Evolutionary conservation across 2,797 vertebrate genomes (phyloP), one percentile per base, ranked within the genome.

Genomic region (Australoheros facetus): DNA sequence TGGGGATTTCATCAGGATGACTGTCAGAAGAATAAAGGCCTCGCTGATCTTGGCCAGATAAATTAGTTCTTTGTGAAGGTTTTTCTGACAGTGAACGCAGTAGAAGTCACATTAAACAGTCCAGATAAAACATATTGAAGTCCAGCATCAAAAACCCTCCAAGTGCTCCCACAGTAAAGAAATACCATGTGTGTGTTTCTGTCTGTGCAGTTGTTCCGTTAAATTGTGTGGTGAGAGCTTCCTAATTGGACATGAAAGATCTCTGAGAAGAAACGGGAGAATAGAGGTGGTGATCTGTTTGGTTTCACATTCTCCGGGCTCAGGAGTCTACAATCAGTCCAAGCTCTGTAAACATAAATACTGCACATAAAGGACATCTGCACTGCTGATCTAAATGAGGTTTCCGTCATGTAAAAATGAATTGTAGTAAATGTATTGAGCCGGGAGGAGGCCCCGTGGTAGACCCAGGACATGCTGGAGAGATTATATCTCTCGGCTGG

Each of bases 31-130:
- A 87, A 89, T 89, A 93, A 92, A 90, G 88, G 81, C 79, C 80
- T 32, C 23, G 71, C 86, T 91, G 93, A 93, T 94, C 83, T 91
- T 87, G 87, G 82, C 75, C 87, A 93, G 86, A 94, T 93, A 93
- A 94, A 94, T 93, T 78, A 93, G 85, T 75, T 83, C 84, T 89
- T 89, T 86, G 82, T 88, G 88, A 85, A 87, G 80, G 83, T 91
- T 88, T 83, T 70, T 74, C 30, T 91, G 87, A 92, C 90, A 86
- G 83, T 85, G 83, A 84, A 80, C 80, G 88, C 85, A 87, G 84
- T 62, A 85, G 85, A 90, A 90, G 90, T 88, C 87, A 85, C 73
- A 80, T 66, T 66, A 80, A 79, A 82, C 75, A 11, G 58, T 86
- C 58, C 83, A 80, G 82, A 89, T 88, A 88, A 93, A 91, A 88